Evolutionary conservation across 2,888 invertebrate genomes (phyloP).

Genomic region (Rotaria macrura): DNA sequence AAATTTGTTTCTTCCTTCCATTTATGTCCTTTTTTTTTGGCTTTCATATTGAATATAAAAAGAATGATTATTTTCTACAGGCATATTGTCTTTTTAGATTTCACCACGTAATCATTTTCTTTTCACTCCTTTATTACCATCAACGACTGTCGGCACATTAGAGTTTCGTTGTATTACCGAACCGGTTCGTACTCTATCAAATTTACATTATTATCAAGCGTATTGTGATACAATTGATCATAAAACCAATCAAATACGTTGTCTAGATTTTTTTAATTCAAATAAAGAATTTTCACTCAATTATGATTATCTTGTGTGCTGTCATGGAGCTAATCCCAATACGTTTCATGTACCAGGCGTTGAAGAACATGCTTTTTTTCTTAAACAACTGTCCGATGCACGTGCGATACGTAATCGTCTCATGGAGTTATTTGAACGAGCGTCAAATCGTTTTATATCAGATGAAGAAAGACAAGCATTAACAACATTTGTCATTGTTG

Average conservation of each 20-base stretch:
- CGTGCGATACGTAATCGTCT: constrained; percentile 46
- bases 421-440: constrained; percentile 48
- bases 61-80: neutral
- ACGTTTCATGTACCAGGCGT: constrained; percentile 51
- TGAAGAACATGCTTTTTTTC: constrained; percentile 47
- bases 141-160: constrained; percentile 51
- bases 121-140: constrained; percentile 50
- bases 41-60: neutral
- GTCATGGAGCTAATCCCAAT: constrained; percentile 50
- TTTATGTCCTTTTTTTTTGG: neutral
- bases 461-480: constrained; percentile 43
- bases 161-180: constrained; percentile 51
- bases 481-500: constrained; percentile 50
- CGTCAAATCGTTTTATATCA: constrained; percentile 43
- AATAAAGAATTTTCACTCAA: constrained; percentile 40
- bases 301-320: constrained; percentile 50
- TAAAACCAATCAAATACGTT: constrained; percentile 38
- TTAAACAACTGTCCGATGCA: constrained; percentile 50
- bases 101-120: constrained; percentile 51
- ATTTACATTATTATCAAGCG: constrained; percentile 46
- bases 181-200: constrained; percentile 40
- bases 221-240: constrained; percentile 42
- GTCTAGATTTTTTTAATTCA: constrained; percentile 42
- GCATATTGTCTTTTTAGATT: constrained; percentile 35
- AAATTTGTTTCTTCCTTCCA: neutral